Evolutionary conservation across 2,797 vertebrate species (phyloP).

Genomic region (Enteromius fasciolatus): DNA sequence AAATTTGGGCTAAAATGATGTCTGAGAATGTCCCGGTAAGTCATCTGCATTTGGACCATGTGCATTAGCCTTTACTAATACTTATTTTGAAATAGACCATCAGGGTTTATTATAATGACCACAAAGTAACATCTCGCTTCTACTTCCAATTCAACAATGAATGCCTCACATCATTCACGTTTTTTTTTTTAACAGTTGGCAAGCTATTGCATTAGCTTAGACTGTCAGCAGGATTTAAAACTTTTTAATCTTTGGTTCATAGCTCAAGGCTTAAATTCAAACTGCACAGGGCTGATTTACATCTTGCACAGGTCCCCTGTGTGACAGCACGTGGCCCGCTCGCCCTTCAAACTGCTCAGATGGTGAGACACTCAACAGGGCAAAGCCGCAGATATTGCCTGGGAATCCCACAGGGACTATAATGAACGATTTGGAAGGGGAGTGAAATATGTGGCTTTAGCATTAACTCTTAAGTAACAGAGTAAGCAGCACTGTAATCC

Average conservation of each 20-base stretch:
- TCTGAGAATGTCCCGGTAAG: neutral
- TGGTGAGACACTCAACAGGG: neutral
- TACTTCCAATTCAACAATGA: neutral
- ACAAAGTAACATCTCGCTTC: neutral
- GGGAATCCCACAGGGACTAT: slow-evolving; percentile 1
- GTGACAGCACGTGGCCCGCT: slow-evolving; percentile 7
- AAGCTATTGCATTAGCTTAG: slow-evolving; percentile 15
- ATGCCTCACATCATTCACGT: neutral
- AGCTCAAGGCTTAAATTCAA: slow-evolving; percentile 33
- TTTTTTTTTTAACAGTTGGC: slow-evolving; percentile 8
- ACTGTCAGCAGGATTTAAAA: slow-evolving; percentile 37
- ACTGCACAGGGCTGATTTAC: slow-evolving; percentile 33
- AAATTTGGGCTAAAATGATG: neutral
- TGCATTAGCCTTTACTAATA: neutral
- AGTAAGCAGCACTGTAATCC: neutral
- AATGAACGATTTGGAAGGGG: slow-evolving; percentile 2
- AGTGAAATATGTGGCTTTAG: slow-evolving; percentile 13
- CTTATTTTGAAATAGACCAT: neutral
- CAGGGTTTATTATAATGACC: neutral
- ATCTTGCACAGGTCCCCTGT: slow-evolving; percentile 18
- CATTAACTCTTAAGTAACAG: neutral
- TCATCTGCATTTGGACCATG: neutral
- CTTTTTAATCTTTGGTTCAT: slow-evolving; percentile 30
- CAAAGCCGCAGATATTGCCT: slow-evolving; percentile 17
- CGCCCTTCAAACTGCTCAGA: slow-evolving; percentile 18